Conservation (phyloP, 2,888 invertebrate species). For the Globia sparganii region DNA sequence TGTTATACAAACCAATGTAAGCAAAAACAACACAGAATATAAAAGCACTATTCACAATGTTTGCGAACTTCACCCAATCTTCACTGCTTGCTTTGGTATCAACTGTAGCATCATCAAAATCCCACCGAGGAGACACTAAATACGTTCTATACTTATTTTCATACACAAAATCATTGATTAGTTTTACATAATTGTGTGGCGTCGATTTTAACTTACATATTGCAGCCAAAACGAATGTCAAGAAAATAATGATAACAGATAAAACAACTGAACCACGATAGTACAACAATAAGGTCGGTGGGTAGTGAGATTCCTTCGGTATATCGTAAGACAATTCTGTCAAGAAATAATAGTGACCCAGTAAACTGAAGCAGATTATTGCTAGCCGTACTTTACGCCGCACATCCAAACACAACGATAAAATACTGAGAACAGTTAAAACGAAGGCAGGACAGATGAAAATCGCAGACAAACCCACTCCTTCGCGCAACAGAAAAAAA, state of each 20-base stretch:
- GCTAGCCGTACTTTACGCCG: conserved; percentile 64
- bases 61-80: conserved; percentile 71
- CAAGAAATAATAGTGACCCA: conserved; percentile 71
- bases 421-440: conserved; percentile 68
- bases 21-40: conserved; percentile 52
- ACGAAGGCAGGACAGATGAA: conserved; percentile 71
- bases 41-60: conserved; percentile 68
- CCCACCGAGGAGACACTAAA: conserved; percentile 69
- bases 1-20: conserved; percentile 68
- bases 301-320: conserved; percentile 58
- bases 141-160: conserved; percentile 54
- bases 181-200: conserved; percentile 63
- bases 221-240: conserved; percentile 65
- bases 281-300: conserved; percentile 73
- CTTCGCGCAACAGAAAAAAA: conserved; percentile 73
- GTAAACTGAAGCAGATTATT: conserved; percentile 69
- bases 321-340: conserved; percentile 62
- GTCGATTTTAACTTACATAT: conserved; percentile 58
- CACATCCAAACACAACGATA: conserved; percentile 69
- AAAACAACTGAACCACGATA: conserved; percentile 71
- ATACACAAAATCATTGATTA: conserved; percentile 65
- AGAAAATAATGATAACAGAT: conserved; percentile 60
- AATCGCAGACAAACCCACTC: conserved; percentile 67
- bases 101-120: conserved; percentile 33
- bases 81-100: conserved; percentile 32